phyloP scores from a whole-genome alignment of 1,140 invertebrate genomes.

The Anagrus nilaparvatae region DNA sequence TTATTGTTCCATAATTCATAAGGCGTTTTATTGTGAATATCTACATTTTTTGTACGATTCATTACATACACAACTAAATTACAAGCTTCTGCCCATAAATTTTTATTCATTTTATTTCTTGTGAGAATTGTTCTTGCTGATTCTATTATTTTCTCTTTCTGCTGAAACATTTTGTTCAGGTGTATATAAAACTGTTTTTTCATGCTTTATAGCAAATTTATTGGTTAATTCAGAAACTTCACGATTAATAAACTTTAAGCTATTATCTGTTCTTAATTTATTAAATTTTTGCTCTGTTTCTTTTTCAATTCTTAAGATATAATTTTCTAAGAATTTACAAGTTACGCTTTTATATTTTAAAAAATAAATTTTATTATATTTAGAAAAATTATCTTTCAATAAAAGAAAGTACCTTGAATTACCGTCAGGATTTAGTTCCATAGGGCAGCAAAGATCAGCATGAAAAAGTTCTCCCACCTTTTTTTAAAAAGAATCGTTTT shows the following conservation, averaged over 20 bases:
- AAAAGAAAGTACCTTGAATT: constrained; percentile 26
- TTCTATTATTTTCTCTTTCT: constrained; percentile 29
- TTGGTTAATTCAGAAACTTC: constrained; percentile 6
- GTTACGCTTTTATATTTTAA: constrained; percentile 29
- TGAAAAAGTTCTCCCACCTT: constrained; percentile 33
- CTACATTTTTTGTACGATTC: constrained; percentile 12
- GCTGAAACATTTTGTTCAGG: constrained; percentile 27
- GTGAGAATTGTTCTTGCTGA: constrained; percentile 17
- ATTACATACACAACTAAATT: constrained; percentile 16
- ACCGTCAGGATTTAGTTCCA: constrained; percentile 30
- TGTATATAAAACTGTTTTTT: constrained; percentile 16
- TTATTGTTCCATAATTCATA: constrained; percentile 22
- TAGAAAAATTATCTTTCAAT: constrained; percentile 37
- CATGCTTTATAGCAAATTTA: constrained; percentile 16
- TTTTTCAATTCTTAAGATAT: constrained; percentile 15
- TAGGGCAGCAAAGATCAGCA: constrained; percentile 38
- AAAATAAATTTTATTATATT: constrained; percentile 29
- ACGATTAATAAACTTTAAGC: constrained; percentile 22
- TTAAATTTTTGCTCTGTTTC: constrained; percentile 19
- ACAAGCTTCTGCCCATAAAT: constrained; percentile 19
- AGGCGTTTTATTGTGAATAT: constrained; percentile 18
- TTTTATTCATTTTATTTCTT: constrained; percentile 3
- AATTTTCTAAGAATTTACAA: constrained; percentile 19
- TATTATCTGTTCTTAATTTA: constrained; percentile 22
- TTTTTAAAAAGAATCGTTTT: constrained; percentile 16